phyloP scores from a whole-genome alignment of 2,113 vertebrate genomes.

The Pandion haliaetus region DNA sequence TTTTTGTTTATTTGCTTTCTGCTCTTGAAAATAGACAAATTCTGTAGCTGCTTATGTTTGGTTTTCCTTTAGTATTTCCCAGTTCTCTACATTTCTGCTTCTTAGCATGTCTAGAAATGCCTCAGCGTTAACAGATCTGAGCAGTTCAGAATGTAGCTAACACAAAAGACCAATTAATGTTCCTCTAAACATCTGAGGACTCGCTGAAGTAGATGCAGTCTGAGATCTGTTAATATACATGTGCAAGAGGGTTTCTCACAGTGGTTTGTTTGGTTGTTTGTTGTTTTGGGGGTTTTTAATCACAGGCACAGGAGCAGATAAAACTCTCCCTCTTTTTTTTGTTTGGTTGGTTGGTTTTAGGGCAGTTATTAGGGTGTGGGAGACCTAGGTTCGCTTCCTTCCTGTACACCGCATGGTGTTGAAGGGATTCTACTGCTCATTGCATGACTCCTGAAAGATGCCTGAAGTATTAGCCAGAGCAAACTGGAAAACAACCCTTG shows the following conservation, averaged over 20 bases:
- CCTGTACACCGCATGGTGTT: accelerated
- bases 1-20: neutral
- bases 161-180: neutral
- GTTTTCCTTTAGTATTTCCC: neutral
- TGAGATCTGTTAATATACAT: neutral
- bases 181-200: neutral
- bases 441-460: neutral
- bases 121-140: neutral
- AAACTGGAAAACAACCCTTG: neutral
- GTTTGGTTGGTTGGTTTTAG: neutral
- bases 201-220: neutral
- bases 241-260: neutral
- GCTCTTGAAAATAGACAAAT: neutral
- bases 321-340: neutral
- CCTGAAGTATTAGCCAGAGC: neutral
- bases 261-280: no score
- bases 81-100: neutral
- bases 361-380: neutral
- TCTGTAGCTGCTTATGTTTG: neutral
- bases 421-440: neutral
- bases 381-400: neutral
- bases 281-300: no score
- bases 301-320: neutral
- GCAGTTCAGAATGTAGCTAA: neutral
- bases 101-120: neutral